A percentile compares a stretch with the other conserved stretches of the same genome.
Conservation (phyloP, 2,797 vertebrate genomes). For the Holocentrus rufus region DNA sequence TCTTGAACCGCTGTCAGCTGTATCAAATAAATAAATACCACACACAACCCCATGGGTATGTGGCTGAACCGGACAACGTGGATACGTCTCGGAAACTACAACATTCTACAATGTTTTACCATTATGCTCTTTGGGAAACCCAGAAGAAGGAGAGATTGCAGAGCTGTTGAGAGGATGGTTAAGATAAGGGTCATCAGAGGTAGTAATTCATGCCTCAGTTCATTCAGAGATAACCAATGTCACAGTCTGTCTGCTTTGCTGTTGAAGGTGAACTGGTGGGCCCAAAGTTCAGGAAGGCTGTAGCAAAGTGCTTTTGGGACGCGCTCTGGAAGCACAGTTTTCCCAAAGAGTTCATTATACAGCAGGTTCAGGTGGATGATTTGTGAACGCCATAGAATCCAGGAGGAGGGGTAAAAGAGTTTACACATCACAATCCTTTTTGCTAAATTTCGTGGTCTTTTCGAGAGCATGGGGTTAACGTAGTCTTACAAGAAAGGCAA, state of each 20-base stretch:
- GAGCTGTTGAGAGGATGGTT: conserved; percentile 46
- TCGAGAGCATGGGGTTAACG: conserved; percentile 59
- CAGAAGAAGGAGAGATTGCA: conserved; percentile 29
- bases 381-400: conserved; percentile 35
- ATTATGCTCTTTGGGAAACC: conserved; percentile 56
- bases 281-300: conserved; percentile 34
- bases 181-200: conserved; percentile 67
- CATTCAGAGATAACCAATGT: conserved; percentile 47
- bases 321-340: conserved; percentile 26
- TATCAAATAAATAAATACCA: conserved; percentile 83
- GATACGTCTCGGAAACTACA: conserved; percentile 48
- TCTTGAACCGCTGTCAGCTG: conserved; percentile 52
- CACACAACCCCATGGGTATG: conserved; percentile 63
- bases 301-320: conserved; percentile 22
- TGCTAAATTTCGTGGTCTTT: conserved; percentile 46
- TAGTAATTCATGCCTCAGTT: conserved; percentile 76
- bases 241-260: conserved; percentile 55
- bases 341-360: conserved; percentile 40
- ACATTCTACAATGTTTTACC: conserved; percentile 31
- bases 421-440: conserved; percentile 14
- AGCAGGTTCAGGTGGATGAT: conserved; percentile 42
- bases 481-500: conserved; percentile 72
- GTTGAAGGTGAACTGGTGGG: conserved; percentile 43
- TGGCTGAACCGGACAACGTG: conserved; percentile 62
- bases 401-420: background rate